Percentiles rank a stretch among this genome's conserved stretches.
Evolutionary conservation across 1,140 invertebrate genomes (phyloP).

Genomic region (Plodia interpunctella): DNA sequence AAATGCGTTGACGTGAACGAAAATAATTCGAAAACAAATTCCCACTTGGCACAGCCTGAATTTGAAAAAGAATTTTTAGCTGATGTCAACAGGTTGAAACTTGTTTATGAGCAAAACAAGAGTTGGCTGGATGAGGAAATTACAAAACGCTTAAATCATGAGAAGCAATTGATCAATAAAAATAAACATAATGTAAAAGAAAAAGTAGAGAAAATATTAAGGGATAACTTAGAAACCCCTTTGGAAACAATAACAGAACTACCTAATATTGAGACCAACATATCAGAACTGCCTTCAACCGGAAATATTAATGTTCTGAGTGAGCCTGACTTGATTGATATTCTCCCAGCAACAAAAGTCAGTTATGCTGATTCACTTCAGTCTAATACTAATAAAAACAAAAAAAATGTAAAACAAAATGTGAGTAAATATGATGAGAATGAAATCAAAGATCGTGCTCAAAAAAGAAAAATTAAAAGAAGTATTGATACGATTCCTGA

Average conservation of each 20-base stretch:
- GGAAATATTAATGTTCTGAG: not conserved
- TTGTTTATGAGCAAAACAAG: conserved; percentile 59
- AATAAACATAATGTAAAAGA: conserved; percentile 27
- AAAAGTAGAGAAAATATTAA: conserved; percentile 22
- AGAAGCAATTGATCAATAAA: conserved; percentile 27
- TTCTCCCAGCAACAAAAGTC: conserved; percentile 26
- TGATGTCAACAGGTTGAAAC: conserved; percentile 51
- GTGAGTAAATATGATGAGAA: conserved; percentile 17
- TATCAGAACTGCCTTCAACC: not conserved
- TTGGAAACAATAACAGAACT: conserved; percentile 13
- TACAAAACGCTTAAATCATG: conserved; percentile 43
- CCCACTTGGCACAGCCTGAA: conserved; percentile 31
- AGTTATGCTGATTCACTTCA: conserved; percentile 56
- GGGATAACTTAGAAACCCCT: conserved; percentile 9
- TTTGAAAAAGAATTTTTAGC: conserved; percentile 54
- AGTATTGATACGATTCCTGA: conserved; percentile 24
- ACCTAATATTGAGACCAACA: not conserved
- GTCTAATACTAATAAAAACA: conserved; percentile 27
- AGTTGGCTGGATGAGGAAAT: conserved; percentile 60
- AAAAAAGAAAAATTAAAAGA: conserved; percentile 31
- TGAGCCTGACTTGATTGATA: conserved; percentile 10
- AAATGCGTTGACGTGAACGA: conserved; percentile 58
- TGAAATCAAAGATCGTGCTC: conserved; percentile 23
- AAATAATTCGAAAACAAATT: conserved; percentile 29
- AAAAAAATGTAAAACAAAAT: conserved; percentile 25